Evolutionary conservation across 2,888 invertebrate genomes (phyloP).

Genomic region (Stenoptilia bipunctidactyla): DNA sequence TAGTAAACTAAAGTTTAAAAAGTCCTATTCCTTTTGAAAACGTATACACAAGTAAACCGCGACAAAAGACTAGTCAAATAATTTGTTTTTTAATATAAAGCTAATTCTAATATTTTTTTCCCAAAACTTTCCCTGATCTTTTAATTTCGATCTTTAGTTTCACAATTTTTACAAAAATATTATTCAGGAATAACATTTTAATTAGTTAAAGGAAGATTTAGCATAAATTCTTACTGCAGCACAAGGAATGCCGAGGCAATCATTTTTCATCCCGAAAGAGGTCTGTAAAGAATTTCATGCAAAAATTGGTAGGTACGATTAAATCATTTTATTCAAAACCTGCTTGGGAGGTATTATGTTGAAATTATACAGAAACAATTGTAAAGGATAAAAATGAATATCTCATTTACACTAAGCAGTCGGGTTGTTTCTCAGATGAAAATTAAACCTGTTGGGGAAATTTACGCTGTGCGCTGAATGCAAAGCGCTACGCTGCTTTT

Average conservation of each 20-base stretch:
- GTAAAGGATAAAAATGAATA: conserved; percentile 52
- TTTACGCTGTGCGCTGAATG: conserved; percentile 3
- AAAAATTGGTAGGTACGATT: conserved; percentile 48
- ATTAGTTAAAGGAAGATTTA: too few relatives aligned
- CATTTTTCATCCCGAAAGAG: background rate
- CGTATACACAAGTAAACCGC: too few relatives aligned
- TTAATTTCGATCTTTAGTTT: too few relatives aligned
- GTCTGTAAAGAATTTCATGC: conserved; percentile 16
- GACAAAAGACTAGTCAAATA: too few relatives aligned
- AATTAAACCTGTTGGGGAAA: conserved; percentile 21
- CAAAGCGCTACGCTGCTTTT: background rate
- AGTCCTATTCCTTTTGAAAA: too few relatives aligned
- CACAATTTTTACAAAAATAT: too few relatives aligned
- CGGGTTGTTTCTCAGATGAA: conserved; percentile 30
- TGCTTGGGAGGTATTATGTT: conserved; percentile 42
- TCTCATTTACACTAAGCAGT: conserved; percentile 38
- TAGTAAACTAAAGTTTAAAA: too few relatives aligned
- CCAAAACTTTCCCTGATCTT: too few relatives aligned
- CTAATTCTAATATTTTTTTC: too few relatives aligned
- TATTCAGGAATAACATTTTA: too few relatives aligned
- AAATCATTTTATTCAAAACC: conserved; percentile 52
- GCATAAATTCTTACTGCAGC: background rate
- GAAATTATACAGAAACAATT: conserved; percentile 51
- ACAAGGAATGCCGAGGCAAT: background rate
- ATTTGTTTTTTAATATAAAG: too few relatives aligned